phyloP scores from a whole-genome alignment of 1,140 invertebrate species.

The Drosophila willistoni region DNA sequence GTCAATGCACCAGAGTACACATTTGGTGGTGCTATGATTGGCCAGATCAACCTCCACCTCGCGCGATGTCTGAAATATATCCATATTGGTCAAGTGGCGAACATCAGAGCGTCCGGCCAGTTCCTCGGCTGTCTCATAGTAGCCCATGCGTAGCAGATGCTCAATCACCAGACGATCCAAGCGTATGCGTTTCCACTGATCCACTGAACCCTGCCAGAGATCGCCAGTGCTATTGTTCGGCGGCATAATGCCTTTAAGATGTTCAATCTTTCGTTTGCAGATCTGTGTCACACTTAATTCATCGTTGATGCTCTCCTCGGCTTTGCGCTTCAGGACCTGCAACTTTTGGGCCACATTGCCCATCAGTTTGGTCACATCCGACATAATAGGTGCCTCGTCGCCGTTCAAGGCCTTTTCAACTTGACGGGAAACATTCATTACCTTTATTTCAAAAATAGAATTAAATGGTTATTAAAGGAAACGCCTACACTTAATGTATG shows the following conservation, averaged over 20 bases:
- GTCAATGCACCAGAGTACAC: conserved; percentile 98
- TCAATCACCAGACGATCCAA: conserved; percentile 98
- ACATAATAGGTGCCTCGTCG: conserved; percentile 48
- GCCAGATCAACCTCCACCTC: conserved; percentile 93
- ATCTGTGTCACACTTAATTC: conserved; percentile 92
- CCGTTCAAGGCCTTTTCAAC: conserved; percentile 89
- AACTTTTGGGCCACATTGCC: conserved; percentile 95
- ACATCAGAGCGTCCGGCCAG: conserved; percentile 93
- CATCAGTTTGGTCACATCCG: conserved; percentile 91
- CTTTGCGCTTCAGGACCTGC: conserved; percentile 96
- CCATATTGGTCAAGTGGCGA: conserved; percentile 94
- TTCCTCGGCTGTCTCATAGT: conserved; percentile 95
- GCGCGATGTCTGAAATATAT: conserved; percentile 94
- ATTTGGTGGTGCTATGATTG: conserved; percentile 92
- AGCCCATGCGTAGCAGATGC: conserved; percentile 97
- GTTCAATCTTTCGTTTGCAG: conserved; percentile 94
- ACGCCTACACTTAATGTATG: background rate
- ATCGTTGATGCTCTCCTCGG: conserved; percentile 95
- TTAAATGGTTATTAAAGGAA: background rate
- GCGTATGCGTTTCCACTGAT: conserved; percentile 91
- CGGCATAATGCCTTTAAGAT: conserved; percentile 91
- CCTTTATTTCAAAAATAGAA: background rate
- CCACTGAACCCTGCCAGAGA: conserved; percentile 85
- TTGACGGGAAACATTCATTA: conserved; percentile 89
- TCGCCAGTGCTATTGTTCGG: conserved; percentile 63